A percentile compares a stretch with the other conserved stretches of the same genome.
Conservation (phyloP, 2,113 vertebrate genomes). For the Mobula hypostoma region DNA sequence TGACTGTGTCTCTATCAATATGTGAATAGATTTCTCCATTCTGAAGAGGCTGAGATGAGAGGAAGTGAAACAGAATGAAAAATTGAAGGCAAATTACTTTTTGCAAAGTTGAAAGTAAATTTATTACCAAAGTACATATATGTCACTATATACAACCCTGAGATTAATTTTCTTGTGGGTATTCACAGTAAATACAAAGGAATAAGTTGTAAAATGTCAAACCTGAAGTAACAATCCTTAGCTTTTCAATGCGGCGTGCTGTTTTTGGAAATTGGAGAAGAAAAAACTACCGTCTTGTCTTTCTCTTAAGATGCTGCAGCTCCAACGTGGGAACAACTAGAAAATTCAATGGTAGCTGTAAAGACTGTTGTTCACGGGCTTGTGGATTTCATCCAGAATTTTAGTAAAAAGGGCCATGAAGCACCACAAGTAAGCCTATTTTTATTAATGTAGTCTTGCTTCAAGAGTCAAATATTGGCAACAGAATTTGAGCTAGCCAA, state of each 20-base stretch:
- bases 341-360: constrained; percentile 85
- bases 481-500: background rate
- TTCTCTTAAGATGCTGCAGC: constrained; percentile 69
- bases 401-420: constrained; percentile 90
- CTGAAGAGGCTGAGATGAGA: background rate
- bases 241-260: background rate
- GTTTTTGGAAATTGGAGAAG: background rate
- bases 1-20: too few relatives aligned
- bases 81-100: background rate
- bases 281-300: background rate
- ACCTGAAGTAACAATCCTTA: background rate
- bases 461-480: background rate
- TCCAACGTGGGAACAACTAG: constrained; percentile 86
- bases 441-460: background rate
- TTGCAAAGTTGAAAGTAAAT: background rate
- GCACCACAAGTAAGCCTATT: constrained; percentile 74
- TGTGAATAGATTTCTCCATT: background rate
- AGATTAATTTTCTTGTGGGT: too few relatives aligned
- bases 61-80: background rate
- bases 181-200: too few relatives aligned
- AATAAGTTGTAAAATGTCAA: background rate
- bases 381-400: constrained; percentile 95
- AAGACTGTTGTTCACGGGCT: constrained; percentile 88
- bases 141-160: too few relatives aligned
- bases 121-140: too few relatives aligned